Percentiles rank a stretch among this genome's conserved stretches.
These are phyloP conservation scores for Mycalesis mineus DNA, from an alignment of 2,888 invertebrate genomes.

Conservation along the genomic window DNA sequence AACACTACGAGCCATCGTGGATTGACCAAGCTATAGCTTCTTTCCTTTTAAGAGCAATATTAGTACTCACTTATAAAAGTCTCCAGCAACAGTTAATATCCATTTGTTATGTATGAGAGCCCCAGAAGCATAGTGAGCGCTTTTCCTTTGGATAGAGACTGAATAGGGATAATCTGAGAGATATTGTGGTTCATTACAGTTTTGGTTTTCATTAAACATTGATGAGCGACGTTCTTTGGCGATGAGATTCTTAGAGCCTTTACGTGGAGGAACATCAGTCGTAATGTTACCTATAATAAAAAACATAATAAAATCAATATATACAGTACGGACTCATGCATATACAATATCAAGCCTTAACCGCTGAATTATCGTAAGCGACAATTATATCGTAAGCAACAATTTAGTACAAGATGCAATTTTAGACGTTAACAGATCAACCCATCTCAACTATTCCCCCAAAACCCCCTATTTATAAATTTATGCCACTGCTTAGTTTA, in stretches of 20 bases:
- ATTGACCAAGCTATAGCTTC: too few species aligned
- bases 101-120: slow-evolving; percentile 53
- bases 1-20: too few species aligned
- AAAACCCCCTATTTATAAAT: too few species aligned
- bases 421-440: too few species aligned
- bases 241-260: background rate
- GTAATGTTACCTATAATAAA: slow-evolving; percentile 9
- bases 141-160: slow-evolving; percentile 58
- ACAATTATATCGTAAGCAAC: too few species aligned
- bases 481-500: too few species aligned
- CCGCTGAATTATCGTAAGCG: too few species aligned
- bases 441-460: too few species aligned
- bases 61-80: slow-evolving; percentile 56
- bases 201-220: background rate
- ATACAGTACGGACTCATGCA: background rate
- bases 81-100: slow-evolving; percentile 56
- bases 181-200: background rate
- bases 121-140: slow-evolving; percentile 58
- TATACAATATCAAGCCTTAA: too few species aligned
- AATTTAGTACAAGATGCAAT: too few species aligned
- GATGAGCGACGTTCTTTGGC: background rate
- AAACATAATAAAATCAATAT: background rate
- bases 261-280: background rate
- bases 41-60: too few species aligned
- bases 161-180: slow-evolving; percentile 49